Evolutionary conservation across 2,113 vertebrate genomes (phyloP).

Genomic region (Amblyornis subalaris): DNA sequence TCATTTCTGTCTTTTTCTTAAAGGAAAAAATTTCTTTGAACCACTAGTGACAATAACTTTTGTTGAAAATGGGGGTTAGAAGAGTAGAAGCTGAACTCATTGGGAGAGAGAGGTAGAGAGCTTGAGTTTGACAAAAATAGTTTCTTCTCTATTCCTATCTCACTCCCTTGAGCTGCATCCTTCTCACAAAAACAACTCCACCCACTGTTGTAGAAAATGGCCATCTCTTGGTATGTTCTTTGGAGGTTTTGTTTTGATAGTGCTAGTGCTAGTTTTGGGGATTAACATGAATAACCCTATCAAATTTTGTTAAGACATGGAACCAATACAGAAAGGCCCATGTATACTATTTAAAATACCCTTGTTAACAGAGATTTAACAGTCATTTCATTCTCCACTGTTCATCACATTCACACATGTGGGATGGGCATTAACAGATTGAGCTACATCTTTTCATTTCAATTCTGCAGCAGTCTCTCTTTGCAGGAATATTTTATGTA

Average conservation of each 20-base stretch:
- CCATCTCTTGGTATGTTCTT: neutral
- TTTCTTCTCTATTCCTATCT: neutral
- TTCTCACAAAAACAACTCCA: neutral
- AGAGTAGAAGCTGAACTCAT: neutral
- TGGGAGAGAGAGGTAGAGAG: neutral
- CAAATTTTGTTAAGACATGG: neutral
- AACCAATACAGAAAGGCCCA: neutral
- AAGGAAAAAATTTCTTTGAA: neutral
- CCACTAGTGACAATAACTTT: neutral
- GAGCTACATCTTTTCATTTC: conserved; percentile 74
- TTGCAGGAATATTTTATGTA: conserved; percentile 70
- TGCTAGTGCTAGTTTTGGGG: neutral
- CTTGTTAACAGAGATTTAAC: conserved; percentile 34
- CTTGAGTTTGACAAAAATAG: neutral
- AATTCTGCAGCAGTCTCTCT: conserved; percentile 59
- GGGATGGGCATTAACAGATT: conserved; percentile 62
- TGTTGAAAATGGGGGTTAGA: neutral
- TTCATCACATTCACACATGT: conserved; percentile 45
- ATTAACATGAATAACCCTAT: neutral
- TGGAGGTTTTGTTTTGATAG: conserved; percentile 26
- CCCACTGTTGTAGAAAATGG: neutral
- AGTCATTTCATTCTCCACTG: conserved; percentile 45
- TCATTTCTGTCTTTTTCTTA: neutral
- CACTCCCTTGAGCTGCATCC: neutral
- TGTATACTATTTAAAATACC: conserved; percentile 15